Percentiles rank a stretch among this genome's conserved stretches.
Evolutionary conservation across 2,888 invertebrate species (phyloP).

Genomic region (Andrena praecox): DNA sequence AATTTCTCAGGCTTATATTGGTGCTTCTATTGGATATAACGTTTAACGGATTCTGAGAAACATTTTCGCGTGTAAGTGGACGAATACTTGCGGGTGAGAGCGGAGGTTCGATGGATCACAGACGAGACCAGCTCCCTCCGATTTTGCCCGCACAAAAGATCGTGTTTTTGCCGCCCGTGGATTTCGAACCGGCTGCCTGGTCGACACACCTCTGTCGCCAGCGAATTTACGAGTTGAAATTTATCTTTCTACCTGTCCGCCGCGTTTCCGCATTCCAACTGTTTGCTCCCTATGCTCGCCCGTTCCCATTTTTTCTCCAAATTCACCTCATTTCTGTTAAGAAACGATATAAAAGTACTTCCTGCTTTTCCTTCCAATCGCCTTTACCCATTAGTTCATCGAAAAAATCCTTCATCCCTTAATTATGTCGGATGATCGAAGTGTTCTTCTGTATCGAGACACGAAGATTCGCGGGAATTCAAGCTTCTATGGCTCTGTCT

Average conservation of each 20-base stretch:
- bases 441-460: background rate
- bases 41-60: conserved; percentile 36
- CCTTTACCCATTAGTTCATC: background rate
- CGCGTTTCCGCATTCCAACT: background rate
- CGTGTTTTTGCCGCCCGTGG: conserved; percentile 55
- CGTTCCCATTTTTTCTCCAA: background rate
- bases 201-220: conserved; percentile 50
- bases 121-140: conserved; percentile 37
- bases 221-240: conserved; percentile 57
- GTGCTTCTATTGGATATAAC: conserved; percentile 3
- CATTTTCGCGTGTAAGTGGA: background rate
- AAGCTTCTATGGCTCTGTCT: no score
- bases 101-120: conserved; percentile 19
- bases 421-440: background rate
- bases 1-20: background rate
- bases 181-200: conserved; percentile 51
- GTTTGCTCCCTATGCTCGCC: background rate
- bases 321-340: conserved; percentile 24
- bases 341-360: conserved; percentile 23
- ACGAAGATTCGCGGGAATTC: no score
- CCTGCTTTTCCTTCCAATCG: background rate
- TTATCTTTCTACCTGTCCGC: conserved; percentile 54
- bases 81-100: background rate
- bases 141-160: conserved; percentile 47
- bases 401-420: background rate